Evolutionary conservation across 2,888 invertebrate species (phyloP), one percentile per base, ranked within the genome.

Genomic region (Hecatera dysodea): DNA sequence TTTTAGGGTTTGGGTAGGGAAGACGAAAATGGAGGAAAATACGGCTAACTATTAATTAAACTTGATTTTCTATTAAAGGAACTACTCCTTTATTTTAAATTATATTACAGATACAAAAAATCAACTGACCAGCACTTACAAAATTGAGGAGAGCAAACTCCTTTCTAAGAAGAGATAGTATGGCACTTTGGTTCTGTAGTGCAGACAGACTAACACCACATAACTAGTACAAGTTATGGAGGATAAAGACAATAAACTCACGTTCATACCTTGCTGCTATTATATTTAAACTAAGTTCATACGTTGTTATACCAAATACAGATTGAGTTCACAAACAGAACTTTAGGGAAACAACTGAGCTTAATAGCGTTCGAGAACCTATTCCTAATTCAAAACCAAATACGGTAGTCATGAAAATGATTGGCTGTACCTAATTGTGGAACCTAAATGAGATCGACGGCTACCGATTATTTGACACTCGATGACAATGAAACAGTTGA

Each of bases 331-430:
- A 50, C 36, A 61, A 52, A 57, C 27, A 56, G 17, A 57, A 65
- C 46, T 42, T 64, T 44, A 1, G 12, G 8, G 44, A 33, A 27
- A 44, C 19, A 50, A n/a, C 17, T 17, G 33, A 68, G 63, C 15
- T 57, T 52, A 60, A 65, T 27, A 48, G 11, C 52, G 36, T 72
- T 62, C 46, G 4, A 24, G 22, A 77, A 61, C 50, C 56, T 24
- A 59, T 76, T 75, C 24, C 15, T 2, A 67, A 65, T 67, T 67
- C 64, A 67, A 65, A 76, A 57, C 42, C 36, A 48, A 71, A 68
- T 52, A 56, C 59, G 36, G 48, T 24, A 62, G 67, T 60, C 44
- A 36, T 29, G 22, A 19, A n/a, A 64, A 60, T 39, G 52, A 69
- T 71, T 67, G 57, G 27, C 29, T 48, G 29, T n/a, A n/a, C n/a